Base-by-base conservation (phyloP, 2,113 vertebrate genomes). In the Brachyhypopomus occidentalis region DNA sequence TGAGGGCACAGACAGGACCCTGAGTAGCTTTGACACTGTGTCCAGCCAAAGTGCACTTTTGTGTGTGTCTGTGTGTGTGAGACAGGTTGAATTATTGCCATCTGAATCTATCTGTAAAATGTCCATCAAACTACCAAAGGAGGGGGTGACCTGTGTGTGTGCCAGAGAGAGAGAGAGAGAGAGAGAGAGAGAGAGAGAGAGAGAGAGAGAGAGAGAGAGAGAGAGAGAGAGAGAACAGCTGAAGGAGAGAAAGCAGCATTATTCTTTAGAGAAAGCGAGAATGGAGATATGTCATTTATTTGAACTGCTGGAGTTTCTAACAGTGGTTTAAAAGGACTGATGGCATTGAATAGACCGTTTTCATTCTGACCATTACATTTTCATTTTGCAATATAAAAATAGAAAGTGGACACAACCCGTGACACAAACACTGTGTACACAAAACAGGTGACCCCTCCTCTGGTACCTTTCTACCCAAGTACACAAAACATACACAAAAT, bases 1-100 rank as follows among this genome's bases (percentile, higher is more conserved):
- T 64, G 58, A 76, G 83, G 80, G 82, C 74, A 83, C 60, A 69
- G 67, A 83, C 63, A 69, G 67, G 79, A 58, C 34, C 45, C 22
- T 3, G 22, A 23, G 48, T 4, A 30, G 64, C 5, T 83, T 78
- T 73, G 23, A 59, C 19, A 67, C 41, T 72, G 56, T 83, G 75
- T 52, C 12, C 45, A 52, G 45, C 12, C 45, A 52, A 52, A 52
- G 45, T 14, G 45, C 9, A 48, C 5, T 4, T 9, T 48, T 60
- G 59, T 25, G 22, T 62, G 59, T 62, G 60, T 63, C 8, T 63
- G 30, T 52, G 45, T 52, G 45, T 52, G 45, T 52, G 45, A 14
- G 45, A 4, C 12, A 20, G 27, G 3, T 5, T 60, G 55, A 34
- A 1, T 60, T 12, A 52, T 52, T 8, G 45, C 45, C 9, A 52